phyloP scores from a whole-genome alignment of 2,888 invertebrate species.

The Mesorhabditis spiculigera region DNA sequence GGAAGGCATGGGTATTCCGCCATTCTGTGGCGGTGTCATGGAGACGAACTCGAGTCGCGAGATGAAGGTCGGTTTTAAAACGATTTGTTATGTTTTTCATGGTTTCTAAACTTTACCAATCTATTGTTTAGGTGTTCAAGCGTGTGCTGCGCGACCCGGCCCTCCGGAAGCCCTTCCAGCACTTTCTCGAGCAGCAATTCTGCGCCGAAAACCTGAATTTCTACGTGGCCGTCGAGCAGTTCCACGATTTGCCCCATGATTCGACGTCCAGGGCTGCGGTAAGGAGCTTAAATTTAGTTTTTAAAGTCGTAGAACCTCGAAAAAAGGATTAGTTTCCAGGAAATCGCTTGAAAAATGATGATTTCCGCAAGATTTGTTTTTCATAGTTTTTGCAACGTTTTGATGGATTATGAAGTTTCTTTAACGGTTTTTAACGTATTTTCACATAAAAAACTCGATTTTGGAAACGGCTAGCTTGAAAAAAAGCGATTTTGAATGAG shows the following conservation, averaged over 20 bases:
- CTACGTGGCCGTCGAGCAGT: constrained; percentile 84
- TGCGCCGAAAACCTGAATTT: constrained; percentile 95
- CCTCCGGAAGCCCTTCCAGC: constrained; percentile 38
- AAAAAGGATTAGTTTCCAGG: not conserved
- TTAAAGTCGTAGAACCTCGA: not conserved
- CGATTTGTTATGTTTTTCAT: no score
- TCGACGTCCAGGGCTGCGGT: constrained; percentile 10
- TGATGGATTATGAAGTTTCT: not conserved
- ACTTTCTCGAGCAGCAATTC: constrained; percentile 81
- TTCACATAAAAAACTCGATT: no score
- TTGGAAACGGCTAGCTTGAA: no score
- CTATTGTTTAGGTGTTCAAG: constrained; percentile 38
- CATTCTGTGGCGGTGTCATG: not conserved
- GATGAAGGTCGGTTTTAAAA: no score
- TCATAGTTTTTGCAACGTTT: not conserved
- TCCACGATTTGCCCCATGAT: constrained; percentile 14
- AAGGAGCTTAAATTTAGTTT: not conserved
- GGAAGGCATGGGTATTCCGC: not conserved
- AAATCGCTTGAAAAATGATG: constrained; percentile 8
- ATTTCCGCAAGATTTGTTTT: constrained; percentile 14
- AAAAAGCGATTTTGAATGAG: no score
- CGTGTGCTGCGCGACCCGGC: constrained; percentile 35
- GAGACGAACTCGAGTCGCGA: constrained; percentile 29
- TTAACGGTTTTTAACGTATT: no score
- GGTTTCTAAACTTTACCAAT: not conserved